Evolutionary conservation across 1,140 invertebrate species (phyloP).

Genomic region (Drosophila malerkotliana): DNA sequence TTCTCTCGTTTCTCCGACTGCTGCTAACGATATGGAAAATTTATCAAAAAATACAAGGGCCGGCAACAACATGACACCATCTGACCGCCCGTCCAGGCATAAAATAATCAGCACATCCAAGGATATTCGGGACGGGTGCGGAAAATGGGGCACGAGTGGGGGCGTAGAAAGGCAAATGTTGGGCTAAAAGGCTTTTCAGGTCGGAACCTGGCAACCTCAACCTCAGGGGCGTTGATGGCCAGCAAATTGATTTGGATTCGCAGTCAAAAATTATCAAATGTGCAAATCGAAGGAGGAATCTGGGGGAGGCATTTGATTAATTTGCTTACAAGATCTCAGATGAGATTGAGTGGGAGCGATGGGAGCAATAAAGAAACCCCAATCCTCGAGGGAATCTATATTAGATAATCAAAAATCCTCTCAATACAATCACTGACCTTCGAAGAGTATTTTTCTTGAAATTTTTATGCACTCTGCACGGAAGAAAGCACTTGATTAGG

Average conservation of each 20-base stretch:
- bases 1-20: constrained; percentile 4
- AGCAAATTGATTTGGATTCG: constrained; percentile 71
- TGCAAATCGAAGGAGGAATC: constrained; percentile 38
- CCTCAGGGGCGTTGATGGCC: constrained; percentile 31
- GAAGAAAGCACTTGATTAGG: constrained; percentile 37
- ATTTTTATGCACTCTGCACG: constrained; percentile 24
- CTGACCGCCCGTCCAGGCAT: constrained; percentile 59
- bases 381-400: neutral
- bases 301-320: constrained; percentile 12
- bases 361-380: neutral
- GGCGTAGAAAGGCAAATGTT: constrained; percentile 65
- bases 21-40: constrained; percentile 81
- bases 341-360: neutral
- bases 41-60: constrained; percentile 74
- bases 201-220: constrained; percentile 44
- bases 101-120: constrained; percentile 71
- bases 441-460: constrained; percentile 4
- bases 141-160: constrained; percentile 2
- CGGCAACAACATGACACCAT: constrained; percentile 64
- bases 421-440: constrained; percentile 18
- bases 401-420: neutral
- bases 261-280: constrained; percentile 48
- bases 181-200: constrained; percentile 74
- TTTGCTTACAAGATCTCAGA: constrained; percentile 4
- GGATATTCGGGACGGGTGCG: constrained; percentile 11